Percentiles rank a stretch among this genome's conserved stretches.
Evolutionary conservation across 1,140 invertebrate genomes (phyloP).

Genomic region (Anoplophora glabripennis): DNA sequence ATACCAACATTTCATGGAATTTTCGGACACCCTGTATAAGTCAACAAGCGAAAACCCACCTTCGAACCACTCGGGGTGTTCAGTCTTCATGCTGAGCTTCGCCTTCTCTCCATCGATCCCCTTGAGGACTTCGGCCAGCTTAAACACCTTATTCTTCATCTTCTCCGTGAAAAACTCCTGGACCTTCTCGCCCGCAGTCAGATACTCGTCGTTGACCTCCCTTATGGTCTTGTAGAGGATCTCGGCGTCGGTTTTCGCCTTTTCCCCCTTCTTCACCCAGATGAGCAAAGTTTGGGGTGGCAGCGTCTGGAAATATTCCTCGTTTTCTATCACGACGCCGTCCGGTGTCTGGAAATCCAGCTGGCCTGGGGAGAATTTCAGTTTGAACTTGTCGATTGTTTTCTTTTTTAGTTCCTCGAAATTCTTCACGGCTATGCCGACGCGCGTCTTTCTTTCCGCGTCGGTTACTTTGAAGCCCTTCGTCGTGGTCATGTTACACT

Average conservation of each 20-base stretch:
- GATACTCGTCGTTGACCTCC: slow-evolving; percentile 62
- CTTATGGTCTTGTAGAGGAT: slow-evolving; percentile 50
- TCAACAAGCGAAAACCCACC: slow-evolving; percentile 43
- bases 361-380: slow-evolving; percentile 30
- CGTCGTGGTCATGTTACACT: slow-evolving; percentile 25
- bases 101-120: slow-evolving; percentile 55
- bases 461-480: slow-evolving; percentile 48
- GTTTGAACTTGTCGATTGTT: slow-evolving; percentile 47
- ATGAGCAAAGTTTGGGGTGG: slow-evolving; percentile 68
- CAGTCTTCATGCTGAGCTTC: slow-evolving; percentile 55
- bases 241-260: slow-evolving; percentile 46
- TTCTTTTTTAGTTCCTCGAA: slow-evolving; percentile 46
- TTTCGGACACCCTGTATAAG: too few species aligned
- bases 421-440: slow-evolving; percentile 46
- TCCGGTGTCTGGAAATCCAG: slow-evolving; percentile 53
- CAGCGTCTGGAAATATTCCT: slow-evolving; percentile 71
- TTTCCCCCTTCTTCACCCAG: slow-evolving; percentile 57
- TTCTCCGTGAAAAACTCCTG: slow-evolving; percentile 64
- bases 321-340: slow-evolving; percentile 69
- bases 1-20: too few species aligned
- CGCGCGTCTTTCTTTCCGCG: slow-evolving; percentile 43
- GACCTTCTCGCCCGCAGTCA: slow-evolving; percentile 58
- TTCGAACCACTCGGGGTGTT: slow-evolving; percentile 73
- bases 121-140: slow-evolving; percentile 55
- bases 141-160: slow-evolving; percentile 61